These are phyloP conservation scores for Apamea crenata DNA, from an alignment of 2,888 invertebrate genomes.

Conservation along the genomic window DNA sequence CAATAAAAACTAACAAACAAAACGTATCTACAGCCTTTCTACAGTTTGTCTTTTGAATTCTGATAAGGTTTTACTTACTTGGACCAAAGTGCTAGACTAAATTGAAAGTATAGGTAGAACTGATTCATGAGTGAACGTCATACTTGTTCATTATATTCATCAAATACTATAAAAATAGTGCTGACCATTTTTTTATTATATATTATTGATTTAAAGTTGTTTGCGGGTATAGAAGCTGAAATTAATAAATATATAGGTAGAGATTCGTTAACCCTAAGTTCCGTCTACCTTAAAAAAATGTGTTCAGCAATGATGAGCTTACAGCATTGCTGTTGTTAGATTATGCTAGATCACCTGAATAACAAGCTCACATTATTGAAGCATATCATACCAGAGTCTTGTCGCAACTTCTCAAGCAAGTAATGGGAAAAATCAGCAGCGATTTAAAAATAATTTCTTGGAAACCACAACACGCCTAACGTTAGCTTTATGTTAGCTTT, in stretches of 20 bases:
- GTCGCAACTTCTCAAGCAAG: constrained; percentile 23
- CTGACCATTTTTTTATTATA: not conserved
- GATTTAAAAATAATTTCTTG: constrained; percentile 64
- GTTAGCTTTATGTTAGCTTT: constrained; percentile 68
- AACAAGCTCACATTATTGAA: constrained; percentile 6
- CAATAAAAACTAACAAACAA: not conserved
- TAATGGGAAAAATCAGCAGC: constrained; percentile 58
- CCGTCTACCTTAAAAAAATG: not conserved
- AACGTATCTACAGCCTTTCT: not conserved
- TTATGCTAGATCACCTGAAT: not conserved
- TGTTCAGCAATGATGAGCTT: not conserved
- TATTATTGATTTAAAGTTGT: not conserved
- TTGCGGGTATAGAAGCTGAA: not conserved
- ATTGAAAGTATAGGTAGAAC: not conserved
- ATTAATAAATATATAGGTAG: not conserved
- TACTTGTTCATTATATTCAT: not conserved
- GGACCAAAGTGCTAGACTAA: not conserved
- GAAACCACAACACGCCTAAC: constrained; percentile 63
- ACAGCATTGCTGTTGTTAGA: not conserved
- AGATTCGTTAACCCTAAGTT: not conserved
- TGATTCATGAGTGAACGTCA: not conserved
- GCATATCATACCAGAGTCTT: constrained; percentile 23
- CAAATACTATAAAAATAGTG: not conserved
- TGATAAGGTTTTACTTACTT: not conserved
- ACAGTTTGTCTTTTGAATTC: not conserved